These are phyloP conservation scores for Mus minutoides DNA, from an alignment of 2,797 vertebrate genomes.

Conservation along the genomic window DNA sequence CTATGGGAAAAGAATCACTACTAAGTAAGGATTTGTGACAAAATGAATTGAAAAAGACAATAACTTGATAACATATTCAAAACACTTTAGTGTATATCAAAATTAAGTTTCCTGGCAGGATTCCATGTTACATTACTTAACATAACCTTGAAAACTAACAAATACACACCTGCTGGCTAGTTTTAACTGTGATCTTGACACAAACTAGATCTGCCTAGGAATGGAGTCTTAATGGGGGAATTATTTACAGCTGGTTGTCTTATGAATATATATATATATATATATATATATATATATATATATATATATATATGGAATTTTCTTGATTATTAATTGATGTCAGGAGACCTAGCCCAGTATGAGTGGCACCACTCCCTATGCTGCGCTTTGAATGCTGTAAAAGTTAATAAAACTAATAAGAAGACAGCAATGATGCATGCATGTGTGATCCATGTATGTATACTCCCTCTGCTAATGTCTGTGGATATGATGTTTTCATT, in stretches of 20 bases:
- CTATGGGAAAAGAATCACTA: background rate
- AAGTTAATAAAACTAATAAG: background rate
- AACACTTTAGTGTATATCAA: constrained; percentile 4
- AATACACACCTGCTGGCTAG: background rate
- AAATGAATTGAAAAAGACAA: background rate
- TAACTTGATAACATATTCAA: constrained; percentile 7
- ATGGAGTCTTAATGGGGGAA: background rate
- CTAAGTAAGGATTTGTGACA: background rate
- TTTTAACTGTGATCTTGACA: background rate
- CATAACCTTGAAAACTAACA: constrained; percentile 30
- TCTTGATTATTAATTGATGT: background rate
- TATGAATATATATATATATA: background rate
- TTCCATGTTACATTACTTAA: background rate
- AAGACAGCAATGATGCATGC: background rate
- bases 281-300: background rate
- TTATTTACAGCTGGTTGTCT: background rate
- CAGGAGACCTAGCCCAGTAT: background rate
- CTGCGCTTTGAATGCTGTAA: background rate
- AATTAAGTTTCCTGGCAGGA: constrained; percentile 3
- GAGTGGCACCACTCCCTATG: background rate
- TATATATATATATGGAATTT: background rate
- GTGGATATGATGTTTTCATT: background rate
- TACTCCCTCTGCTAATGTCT: background rate
- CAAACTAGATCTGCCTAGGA: background rate
- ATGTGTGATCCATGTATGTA: too few relatives aligned